These are phyloP conservation scores for Ormia ochracea DNA, from an alignment of 2,888 invertebrate species.

Conservation along the genomic window DNA sequence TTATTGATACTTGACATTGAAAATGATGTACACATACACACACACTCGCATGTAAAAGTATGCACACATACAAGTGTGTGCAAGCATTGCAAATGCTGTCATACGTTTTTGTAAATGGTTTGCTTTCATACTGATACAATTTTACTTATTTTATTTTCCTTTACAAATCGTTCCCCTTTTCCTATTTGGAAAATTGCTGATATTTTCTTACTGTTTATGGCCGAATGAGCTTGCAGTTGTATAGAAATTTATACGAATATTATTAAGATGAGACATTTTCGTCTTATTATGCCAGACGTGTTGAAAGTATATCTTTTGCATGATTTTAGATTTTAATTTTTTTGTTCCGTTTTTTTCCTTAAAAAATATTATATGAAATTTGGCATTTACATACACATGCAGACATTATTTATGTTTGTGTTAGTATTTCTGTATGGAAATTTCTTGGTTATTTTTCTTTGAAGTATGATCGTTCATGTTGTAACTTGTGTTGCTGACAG, in stretches of 20 bases:
- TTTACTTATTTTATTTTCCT: constrained; percentile 36
- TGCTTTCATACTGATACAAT: constrained; percentile 19
- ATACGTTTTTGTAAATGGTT: constrained; percentile 17
- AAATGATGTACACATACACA: constrained; percentile 35
- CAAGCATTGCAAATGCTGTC: not conserved
- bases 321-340: constrained; percentile 30
- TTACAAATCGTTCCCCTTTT: constrained; percentile 16
- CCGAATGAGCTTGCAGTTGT: constrained; percentile 45
- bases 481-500: constrained; percentile 38
- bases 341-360: constrained; percentile 1
- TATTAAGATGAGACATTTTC: constrained; percentile 59
- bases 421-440: not conserved
- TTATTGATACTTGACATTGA: constrained; percentile 64
- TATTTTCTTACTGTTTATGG: constrained; percentile 28
- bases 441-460: not conserved
- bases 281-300: constrained; percentile 45
- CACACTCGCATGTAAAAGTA: not conserved
- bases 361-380: constrained; percentile 32
- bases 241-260: constrained; percentile 52
- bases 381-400: constrained; percentile 50
- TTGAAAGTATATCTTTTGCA: constrained; percentile 58
- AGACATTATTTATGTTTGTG: not conserved
- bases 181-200: constrained; percentile 58
- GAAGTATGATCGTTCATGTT: not conserved
- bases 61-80: not conserved